A percentile compares a stretch with the other conserved stretches of the same genome.
Conservation (phyloP, 2,113 vertebrate species). For the Turdus rufiventris region DNA sequence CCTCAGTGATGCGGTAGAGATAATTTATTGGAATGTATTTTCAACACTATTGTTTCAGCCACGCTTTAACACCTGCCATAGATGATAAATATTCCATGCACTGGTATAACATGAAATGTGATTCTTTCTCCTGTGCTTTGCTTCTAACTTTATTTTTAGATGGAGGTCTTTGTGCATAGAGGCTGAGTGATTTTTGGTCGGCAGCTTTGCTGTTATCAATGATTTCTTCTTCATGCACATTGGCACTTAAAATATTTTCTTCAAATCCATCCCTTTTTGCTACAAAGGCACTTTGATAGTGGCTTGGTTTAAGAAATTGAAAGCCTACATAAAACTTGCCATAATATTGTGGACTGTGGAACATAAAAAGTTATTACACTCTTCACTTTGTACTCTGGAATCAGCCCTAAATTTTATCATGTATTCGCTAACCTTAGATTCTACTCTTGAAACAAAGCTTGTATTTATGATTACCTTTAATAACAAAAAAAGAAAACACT, state of each 20-base stretch:
- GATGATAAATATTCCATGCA: background rate
- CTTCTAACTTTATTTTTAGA: background rate
- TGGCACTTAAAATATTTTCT: background rate
- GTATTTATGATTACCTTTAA: background rate
- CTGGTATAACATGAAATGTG: background rate
- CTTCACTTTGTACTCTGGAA: background rate
- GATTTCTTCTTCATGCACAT: background rate
- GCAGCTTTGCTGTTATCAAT: background rate
- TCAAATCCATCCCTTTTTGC: background rate
- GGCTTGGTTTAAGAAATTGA: background rate
- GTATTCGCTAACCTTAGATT: background rate
- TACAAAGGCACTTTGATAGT: background rate
- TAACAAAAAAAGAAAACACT: background rate
- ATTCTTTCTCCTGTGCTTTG: background rate
- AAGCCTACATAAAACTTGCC: background rate
- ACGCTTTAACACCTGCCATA: background rate
- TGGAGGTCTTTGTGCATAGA: background rate
- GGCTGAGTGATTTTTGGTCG: background rate
- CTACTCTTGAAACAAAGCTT: background rate
- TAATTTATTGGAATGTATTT: background rate
- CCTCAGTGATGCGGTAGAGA: background rate
- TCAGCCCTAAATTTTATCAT: background rate
- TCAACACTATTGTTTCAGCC: background rate
- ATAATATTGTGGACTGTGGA: background rate
- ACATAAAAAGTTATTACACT: background rate